phyloP scores from a whole-genome alignment of 2,888 invertebrate species.

The Patella caerulea region DNA sequence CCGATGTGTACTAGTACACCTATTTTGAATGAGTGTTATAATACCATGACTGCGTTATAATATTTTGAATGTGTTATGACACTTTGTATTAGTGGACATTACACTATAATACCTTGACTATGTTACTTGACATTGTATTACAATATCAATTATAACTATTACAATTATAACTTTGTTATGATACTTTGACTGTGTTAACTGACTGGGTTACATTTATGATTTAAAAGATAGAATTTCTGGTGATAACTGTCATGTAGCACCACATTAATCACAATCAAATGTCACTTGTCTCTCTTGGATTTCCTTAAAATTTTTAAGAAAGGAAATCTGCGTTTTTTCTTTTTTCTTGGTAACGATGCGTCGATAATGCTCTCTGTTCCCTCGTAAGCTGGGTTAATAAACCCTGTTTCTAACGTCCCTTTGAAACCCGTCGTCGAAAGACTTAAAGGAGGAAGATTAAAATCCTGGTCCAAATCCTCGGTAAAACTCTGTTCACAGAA shows the following conservation, averaged over 20 bases:
- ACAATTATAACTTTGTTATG: no score
- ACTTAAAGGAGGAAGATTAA: neutral
- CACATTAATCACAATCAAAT: neutral
- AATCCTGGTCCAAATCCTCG: neutral
- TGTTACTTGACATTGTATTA: no score
- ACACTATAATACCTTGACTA: no score
- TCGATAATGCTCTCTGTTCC: conserved; percentile 16
- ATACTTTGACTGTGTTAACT: no score
- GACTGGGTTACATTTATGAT: no score
- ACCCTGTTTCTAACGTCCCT: conserved; percentile 14
- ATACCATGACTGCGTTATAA: no score
- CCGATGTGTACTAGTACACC: no score
- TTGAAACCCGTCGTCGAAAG: neutral
- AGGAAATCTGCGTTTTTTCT: conserved; percentile 12
- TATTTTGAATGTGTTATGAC: no score
- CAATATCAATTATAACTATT: no score
- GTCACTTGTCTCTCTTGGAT: neutral
- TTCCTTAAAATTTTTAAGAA: neutral
- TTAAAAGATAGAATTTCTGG: no score
- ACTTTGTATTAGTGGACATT: no score
- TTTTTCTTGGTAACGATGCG: conserved; percentile 18
- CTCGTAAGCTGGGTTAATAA: conserved; percentile 23
- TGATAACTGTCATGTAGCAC: neutral
- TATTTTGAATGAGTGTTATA: no score
- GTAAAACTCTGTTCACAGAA: neutral